Percentiles rank a stretch among this genome's conserved stretches.
Evolutionary conservation across 2,888 invertebrate genomes (phyloP).

Genomic region (Drosophila atroscutellata): DNA sequence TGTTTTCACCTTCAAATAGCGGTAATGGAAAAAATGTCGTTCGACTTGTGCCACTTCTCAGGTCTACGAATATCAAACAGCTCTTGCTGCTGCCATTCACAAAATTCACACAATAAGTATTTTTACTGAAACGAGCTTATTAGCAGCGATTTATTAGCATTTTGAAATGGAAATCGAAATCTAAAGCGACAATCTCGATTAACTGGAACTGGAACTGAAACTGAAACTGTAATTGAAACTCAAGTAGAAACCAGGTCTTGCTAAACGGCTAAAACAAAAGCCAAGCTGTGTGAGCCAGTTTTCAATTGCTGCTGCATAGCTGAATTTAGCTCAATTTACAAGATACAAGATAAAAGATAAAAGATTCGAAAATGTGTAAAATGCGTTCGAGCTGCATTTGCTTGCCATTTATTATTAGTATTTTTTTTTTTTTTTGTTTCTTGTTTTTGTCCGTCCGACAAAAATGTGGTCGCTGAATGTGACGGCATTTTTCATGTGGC

Average conservation of each 20-base stretch:
- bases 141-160: slow-evolving; percentile 66
- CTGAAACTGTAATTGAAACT: slow-evolving; percentile 33
- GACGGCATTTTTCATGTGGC: slow-evolving; percentile 50
- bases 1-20: slow-evolving; percentile 50
- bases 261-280: slow-evolving; percentile 42
- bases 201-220: slow-evolving; percentile 32
- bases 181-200: slow-evolving; percentile 72
- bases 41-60: slow-evolving; percentile 54
- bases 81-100: slow-evolving; percentile 35
- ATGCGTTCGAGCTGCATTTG: slow-evolving; percentile 42
- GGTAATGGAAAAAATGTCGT: slow-evolving; percentile 38
- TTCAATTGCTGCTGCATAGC: slow-evolving; percentile 31
- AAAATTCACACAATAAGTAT: slow-evolving; percentile 60
- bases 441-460: slow-evolving; percentile 22
- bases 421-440: slow-evolving; percentile 1
- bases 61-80: slow-evolving; percentile 24
- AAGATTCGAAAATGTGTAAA: slow-evolving; percentile 45
- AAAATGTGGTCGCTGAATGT: slow-evolving; percentile 51
- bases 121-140: slow-evolving; percentile 64
- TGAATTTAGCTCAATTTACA: slow-evolving; percentile 29
- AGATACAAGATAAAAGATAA: slow-evolving; percentile 29
- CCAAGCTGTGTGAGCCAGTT: slow-evolving; percentile 40
- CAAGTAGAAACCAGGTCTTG: slow-evolving; percentile 33
- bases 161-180: slow-evolving; percentile 67
- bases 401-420: slow-evolving; percentile 23